A percentile compares a stretch with the other conserved stretches of the same genome.
Evolutionary conservation across 1,140 invertebrate genomes (phyloP).

Genomic region (Drosophila malerkotliana): DNA sequence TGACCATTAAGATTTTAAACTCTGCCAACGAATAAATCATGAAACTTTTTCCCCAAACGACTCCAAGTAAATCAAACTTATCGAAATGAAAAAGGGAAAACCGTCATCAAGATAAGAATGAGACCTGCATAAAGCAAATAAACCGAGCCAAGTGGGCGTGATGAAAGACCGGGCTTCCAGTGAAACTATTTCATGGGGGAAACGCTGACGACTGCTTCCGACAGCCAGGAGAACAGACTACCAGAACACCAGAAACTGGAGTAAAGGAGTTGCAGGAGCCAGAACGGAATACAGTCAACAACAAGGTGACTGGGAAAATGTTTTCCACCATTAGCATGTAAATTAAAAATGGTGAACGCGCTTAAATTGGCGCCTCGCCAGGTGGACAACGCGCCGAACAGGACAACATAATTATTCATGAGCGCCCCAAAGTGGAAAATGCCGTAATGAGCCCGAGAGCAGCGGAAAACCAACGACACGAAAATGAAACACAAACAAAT

Average conservation of each 20-base stretch:
- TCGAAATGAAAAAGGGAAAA: conserved; percentile 12
- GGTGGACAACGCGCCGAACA: conserved; percentile 42
- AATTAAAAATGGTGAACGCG: conserved; percentile 69
- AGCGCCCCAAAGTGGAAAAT: conserved; percentile 69
- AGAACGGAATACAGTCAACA: conserved; percentile 35
- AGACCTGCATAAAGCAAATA: conserved; percentile 36
- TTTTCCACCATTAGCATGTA: conserved; percentile 65
- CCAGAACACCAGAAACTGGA: conserved; percentile 17
- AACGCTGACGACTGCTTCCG: conserved; percentile 30
- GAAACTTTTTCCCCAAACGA: conserved; percentile 15
- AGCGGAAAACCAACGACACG: conserved; percentile 52
- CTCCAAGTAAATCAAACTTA: conserved; percentile 41
- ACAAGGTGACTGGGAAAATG: conserved; percentile 56
- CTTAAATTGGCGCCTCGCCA: conserved; percentile 56
- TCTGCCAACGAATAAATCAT: conserved; percentile 33
- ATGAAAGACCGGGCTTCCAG: conserved; percentile 26
- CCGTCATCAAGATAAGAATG: conserved; percentile 36
- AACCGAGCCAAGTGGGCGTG: conserved; percentile 39
- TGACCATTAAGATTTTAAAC: conserved; percentile 6
- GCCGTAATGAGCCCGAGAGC: conserved; percentile 64
- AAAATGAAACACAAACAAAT: conserved; percentile 61
- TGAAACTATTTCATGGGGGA: conserved; percentile 41
- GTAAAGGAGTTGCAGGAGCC: conserved; percentile 24
- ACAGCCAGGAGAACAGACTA: conserved; percentile 15
- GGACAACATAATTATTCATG: conserved; percentile 71